Evolutionary conservation across 2,113 vertebrate species (phyloP), one percentile per base, ranked within the genome.

Genomic region (Hystrix cristata): DNA sequence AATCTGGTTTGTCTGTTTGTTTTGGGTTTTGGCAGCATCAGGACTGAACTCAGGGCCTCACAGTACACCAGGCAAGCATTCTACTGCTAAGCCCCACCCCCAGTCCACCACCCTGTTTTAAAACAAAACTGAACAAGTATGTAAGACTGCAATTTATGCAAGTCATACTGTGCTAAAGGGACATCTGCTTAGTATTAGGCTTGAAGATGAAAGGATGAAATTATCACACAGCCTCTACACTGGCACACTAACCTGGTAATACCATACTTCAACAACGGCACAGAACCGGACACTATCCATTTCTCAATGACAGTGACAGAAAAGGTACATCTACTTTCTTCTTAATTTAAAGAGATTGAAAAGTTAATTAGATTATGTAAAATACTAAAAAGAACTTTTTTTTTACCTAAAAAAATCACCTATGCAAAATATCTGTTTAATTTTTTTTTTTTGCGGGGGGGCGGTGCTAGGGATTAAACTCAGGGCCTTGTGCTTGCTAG

Each of bases 351-450:
- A 85, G 46, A 84, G 43, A 46, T 2, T 59, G 5, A 82, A 96
- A 95, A 78, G 86, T 83, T 83, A 78, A 93, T 60, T 82, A 87
- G 87, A 92, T 57, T 62, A 92, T 16, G 79, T 51, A 59, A 90
- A 29, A 89, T 59, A 85, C 46, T 60, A 65, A 95, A 84, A 83
- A 19, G 76, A 29, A 91, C 4, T 78, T 59, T 60, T 59, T 76
- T 91, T 55, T 76, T 76, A 80, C 43, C 9, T 60, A 46, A 21
- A n/a, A 88, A 91, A 85, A 18, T 85, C 94, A 72, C 18, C 55
- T 84, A 71, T 15, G 18, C 27, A 83, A 57, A 91, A 23, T 34
- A 72, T 71, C 85, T 74, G 5, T 90, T 76, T 62, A 94, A 83
- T 60, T 92, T 83, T 38, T 38, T 38, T 38, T 38, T 38, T 38